Evolutionary conservation across 2,113 vertebrate species (phyloP).

Genomic region (Chaenocephalus aceratus): DNA sequence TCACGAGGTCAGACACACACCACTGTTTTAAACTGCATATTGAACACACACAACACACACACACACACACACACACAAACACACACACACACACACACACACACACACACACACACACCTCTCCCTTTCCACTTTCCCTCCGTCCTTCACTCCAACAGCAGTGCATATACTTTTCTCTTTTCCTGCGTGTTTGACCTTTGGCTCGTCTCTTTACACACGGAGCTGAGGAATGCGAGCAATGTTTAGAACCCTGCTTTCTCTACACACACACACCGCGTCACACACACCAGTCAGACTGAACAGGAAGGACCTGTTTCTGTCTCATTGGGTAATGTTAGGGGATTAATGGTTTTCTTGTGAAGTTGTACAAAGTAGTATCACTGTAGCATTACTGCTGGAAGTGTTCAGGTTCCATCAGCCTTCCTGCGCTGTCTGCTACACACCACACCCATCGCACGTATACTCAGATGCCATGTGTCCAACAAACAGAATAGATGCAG

Average conservation of each 20-base stretch:
- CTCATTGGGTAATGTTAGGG: background rate
- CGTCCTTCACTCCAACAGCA: background rate
- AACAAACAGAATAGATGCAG: background rate
- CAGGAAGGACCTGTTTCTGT: conserved; percentile 19
- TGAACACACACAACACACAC: background rate
- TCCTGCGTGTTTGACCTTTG: conserved; percentile 42
- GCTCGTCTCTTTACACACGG: conserved; percentile 33
- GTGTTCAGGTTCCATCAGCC: background rate
- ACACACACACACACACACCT: background rate
- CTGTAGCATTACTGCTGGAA: background rate
- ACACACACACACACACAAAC: background rate
- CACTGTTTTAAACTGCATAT: background rate
- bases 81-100: no score
- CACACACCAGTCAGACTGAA: conserved; percentile 4
- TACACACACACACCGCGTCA: conserved; percentile 19
- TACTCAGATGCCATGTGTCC: background rate
- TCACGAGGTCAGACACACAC: background rate
- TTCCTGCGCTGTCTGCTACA: background rate
- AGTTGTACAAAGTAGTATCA: background rate
- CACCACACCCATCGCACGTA: background rate
- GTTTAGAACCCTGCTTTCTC: conserved; percentile 18
- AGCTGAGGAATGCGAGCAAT: conserved; percentile 56
- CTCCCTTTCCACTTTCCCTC: background rate
- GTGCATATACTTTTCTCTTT: conserved; percentile 27
- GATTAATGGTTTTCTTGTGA: conserved; percentile 20